These are phyloP conservation scores for Probosciger aterrimus DNA, from an alignment of 2,113 vertebrate genomes.

Conservation along the genomic window DNA sequence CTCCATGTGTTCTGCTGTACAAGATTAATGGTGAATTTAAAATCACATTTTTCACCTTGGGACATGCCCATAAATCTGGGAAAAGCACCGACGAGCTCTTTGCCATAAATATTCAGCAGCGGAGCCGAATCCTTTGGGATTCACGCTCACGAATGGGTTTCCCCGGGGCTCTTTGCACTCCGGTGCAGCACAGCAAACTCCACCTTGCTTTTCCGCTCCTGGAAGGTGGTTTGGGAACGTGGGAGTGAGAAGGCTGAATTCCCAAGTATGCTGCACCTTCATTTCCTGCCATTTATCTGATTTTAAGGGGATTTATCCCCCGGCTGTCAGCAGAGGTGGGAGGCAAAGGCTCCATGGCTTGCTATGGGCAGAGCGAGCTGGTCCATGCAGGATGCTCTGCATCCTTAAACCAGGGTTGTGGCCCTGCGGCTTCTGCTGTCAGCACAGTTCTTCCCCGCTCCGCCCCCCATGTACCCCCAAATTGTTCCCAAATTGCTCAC, in stretches of 20 bases:
- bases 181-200: neutral
- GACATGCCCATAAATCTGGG: neutral
- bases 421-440: neutral
- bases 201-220: neutral
- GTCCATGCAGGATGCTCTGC: neutral
- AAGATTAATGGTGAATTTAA: neutral
- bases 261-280: neutral
- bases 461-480: neutral
- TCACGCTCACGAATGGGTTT: neutral
- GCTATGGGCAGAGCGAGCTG: neutral
- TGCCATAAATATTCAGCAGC: neutral
- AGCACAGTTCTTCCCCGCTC: neutral
- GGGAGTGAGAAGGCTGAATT: neutral
- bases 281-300: neutral
- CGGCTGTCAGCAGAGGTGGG: neutral
- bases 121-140: neutral
- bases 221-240: neutral
- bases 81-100: neutral
- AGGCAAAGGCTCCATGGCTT: neutral
- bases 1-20: neutral
- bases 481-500: neutral
- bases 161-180: neutral
- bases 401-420: neutral
- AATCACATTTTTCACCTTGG: slow-evolving; percentile 20
- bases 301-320: neutral